A percentile compares a stretch with the other conserved stretches of the same genome.
These are phyloP conservation scores for Thalassarche chlororhynchos DNA, from an alignment of 2,113 vertebrate genomes.

Conservation along the genomic window DNA sequence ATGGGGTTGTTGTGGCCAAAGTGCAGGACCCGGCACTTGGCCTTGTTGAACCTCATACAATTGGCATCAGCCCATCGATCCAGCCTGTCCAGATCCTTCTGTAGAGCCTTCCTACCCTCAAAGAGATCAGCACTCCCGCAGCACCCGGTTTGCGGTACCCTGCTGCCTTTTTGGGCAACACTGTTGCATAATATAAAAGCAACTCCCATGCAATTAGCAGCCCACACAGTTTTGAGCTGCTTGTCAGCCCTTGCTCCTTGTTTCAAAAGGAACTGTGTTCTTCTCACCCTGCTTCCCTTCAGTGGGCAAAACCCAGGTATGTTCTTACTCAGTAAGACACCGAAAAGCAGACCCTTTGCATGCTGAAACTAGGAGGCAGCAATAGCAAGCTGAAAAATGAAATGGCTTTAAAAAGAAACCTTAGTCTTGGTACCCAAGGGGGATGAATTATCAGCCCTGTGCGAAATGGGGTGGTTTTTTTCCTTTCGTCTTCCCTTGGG, in stretches of 20 bases:
- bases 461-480: not conserved
- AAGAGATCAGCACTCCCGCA: not conserved
- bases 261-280: not conserved
- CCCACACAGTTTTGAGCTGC: not conserved
- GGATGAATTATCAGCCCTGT: not conserved
- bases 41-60: not conserved
- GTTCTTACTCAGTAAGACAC: not conserved
- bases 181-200: not conserved
- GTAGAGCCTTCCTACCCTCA: not conserved
- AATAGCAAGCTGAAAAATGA: not conserved
- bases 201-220: not conserved
- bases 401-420: not conserved
- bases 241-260: not conserved
- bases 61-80: not conserved
- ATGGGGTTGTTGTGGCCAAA: not conserved
- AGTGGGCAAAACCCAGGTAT: not conserved
- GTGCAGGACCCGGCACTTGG: not conserved
- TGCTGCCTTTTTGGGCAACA: not conserved
- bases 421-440: rapidly evolving
- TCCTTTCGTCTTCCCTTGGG: rapidly evolving
- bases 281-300: not conserved
- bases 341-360: not conserved
- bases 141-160: not conserved
- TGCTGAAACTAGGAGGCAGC: not conserved
- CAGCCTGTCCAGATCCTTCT: not conserved